phyloP scores from a whole-genome alignment of 2,888 invertebrate genomes.

The Strigamia maritima region DNA sequence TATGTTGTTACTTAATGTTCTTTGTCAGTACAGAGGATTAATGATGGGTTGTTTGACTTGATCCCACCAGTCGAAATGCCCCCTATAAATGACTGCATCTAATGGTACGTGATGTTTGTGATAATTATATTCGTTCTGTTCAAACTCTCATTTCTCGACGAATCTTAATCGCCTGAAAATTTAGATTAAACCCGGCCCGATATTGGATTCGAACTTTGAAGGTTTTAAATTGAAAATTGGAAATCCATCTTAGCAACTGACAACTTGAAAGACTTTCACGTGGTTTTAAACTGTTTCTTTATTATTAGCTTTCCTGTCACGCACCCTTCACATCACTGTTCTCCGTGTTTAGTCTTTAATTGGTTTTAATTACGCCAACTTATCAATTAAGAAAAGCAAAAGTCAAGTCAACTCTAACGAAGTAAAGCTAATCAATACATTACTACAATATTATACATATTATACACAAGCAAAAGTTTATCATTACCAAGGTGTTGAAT shows the following conservation, averaged over 20 bases:
- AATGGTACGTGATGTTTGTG: conserved; percentile 25
- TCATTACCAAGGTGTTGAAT: not conserved
- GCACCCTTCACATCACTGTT: conserved; percentile 25
- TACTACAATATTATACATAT: no score
- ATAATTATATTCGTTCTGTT: conserved; percentile 24
- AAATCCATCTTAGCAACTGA: conserved; percentile 21
- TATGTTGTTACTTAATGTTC: conserved; percentile 18
- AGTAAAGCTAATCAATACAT: not conserved
- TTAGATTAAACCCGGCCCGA: not conserved
- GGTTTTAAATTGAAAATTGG: conserved; percentile 31
- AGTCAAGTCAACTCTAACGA: conserved; percentile 17
- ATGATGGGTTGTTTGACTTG: conserved; percentile 31
- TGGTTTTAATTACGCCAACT: conserved; percentile 31
- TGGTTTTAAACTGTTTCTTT: conserved; percentile 30
- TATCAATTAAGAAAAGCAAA: conserved; percentile 32
- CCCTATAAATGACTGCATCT: conserved; percentile 25
- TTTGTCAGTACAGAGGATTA: conserved; percentile 24
- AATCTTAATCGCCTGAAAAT: not conserved
- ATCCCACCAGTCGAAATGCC: conserved; percentile 10
- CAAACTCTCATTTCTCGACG: not conserved
- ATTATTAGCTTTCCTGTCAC: conserved; percentile 30
- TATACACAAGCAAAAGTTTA: not conserved
- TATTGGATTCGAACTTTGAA: conserved; percentile 9
- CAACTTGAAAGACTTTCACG: conserved; percentile 22
- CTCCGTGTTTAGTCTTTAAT: conserved; percentile 28